These are phyloP conservation scores for Heterohyrax brucei DNA, from an alignment of 2,797 vertebrate genomes.

Conservation along the genomic window DNA sequence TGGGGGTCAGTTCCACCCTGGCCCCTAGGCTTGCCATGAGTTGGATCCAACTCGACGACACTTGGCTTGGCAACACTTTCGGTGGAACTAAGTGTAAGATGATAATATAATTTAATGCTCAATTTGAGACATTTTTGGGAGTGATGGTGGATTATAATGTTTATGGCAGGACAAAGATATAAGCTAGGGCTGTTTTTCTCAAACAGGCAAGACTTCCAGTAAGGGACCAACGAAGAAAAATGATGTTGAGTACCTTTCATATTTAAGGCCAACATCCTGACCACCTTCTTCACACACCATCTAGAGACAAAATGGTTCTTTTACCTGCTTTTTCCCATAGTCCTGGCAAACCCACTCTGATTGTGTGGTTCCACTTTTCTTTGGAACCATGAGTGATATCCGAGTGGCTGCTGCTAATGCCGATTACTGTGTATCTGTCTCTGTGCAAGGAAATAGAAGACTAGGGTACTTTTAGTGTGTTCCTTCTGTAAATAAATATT, in stretches of 20 bases:
- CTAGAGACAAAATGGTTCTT: background rate
- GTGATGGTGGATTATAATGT: background rate
- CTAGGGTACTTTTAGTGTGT: background rate
- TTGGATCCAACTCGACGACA: too few relatives aligned
- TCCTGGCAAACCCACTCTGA: too few relatives aligned
- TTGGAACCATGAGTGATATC: background rate
- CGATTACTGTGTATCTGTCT: background rate
- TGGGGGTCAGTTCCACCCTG: too few relatives aligned
- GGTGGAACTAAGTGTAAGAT: background rate
- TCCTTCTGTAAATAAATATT: conserved; percentile 23
- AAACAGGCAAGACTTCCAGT: background rate
- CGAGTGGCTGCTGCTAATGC: background rate
- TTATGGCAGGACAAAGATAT: background rate
- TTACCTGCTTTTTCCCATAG: rapidly evolving
- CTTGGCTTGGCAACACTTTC: background rate
- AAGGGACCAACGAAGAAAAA: background rate
- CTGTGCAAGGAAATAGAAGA: background rate
- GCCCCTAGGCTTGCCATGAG: too few relatives aligned
- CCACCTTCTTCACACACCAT: background rate
- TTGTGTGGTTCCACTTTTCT: too few relatives aligned
- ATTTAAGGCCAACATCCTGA: background rate
- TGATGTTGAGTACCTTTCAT: background rate
- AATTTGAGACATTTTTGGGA: background rate
- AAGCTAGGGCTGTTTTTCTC: background rate
- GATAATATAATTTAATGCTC: background rate